A percentile compares a stretch with the other conserved stretches of the same genome.
phyloP scores from a whole-genome alignment of 1,140 invertebrate species.

The Zaprionus taronus region DNA sequence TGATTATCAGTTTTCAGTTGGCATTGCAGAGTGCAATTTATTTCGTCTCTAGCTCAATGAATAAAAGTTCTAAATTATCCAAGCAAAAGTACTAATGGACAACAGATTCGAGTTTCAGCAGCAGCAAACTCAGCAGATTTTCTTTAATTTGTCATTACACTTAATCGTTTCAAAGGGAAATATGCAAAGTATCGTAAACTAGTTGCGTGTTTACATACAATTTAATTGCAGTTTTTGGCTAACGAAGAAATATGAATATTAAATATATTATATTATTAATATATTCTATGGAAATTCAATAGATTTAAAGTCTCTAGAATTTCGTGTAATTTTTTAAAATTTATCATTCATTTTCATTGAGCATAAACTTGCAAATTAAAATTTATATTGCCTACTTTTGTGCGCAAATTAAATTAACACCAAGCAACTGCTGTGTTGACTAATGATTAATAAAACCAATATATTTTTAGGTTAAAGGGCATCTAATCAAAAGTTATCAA shows the following conservation, averaged over 20 bases:
- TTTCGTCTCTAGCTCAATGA: slow-evolving; percentile 17
- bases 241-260: too few species aligned
- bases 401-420: not conserved
- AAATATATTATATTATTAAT: too few species aligned
- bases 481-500: accelerated
- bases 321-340: not conserved
- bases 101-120: slow-evolving; percentile 2
- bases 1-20: slow-evolving; percentile 36
- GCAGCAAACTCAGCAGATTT: slow-evolving; percentile 5
- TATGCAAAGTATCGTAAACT: not conserved
- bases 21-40: slow-evolving; percentile 21
- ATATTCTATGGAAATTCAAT: too few species aligned
- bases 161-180: not conserved
- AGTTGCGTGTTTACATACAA: too few species aligned
- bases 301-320: too few species aligned
- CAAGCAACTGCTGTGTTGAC: not conserved
- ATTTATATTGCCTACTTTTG: not conserved
- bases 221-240: too few species aligned
- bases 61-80: slow-evolving; percentile 33
- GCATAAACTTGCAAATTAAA: too few species aligned
- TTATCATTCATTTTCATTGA: too few species aligned
- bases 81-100: slow-evolving; percentile 19
- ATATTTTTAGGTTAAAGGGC: not conserved
- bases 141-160: not conserved
- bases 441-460: not conserved